Evolutionary conservation across 2,888 invertebrate species (phyloP), one percentile per base, ranked within the genome.

Genomic region (Liopterus haemorrhoidalis): DNA sequence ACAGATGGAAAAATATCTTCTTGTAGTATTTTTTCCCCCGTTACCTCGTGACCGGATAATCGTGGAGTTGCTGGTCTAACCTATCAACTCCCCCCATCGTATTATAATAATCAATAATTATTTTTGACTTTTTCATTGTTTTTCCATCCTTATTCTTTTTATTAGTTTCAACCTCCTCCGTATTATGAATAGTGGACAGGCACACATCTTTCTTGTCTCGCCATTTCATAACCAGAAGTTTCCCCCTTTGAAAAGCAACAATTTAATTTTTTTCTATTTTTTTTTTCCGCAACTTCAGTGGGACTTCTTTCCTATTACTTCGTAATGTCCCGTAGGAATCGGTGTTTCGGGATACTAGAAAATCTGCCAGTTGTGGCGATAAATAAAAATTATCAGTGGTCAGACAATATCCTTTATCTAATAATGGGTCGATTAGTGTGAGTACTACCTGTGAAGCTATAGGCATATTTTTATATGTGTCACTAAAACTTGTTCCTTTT

Each of bases 361-460:
- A 24, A 20, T 50, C 35, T 18, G 48, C 45, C 27, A 50, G 33
- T 21, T 49, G 21, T 11, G 48, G 45, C 9, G 53, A 54, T 12
- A 46, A 50, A 27, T 54, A 53, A 45, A 49, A 54, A 44, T 52
- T 55, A 35, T 53, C 50, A 11, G 39, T 52, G 11, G 49, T 53
- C 11, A 55, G 47, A 27, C 52, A 54, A 35, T 55, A 49, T 2
- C 54, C 54, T 24, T 52, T 51, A 30, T 54, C 46, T 22, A 54
- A 41, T 19, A 56, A 33, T 11, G 46, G 47, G 42, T 49, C 46
- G 44, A 55, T 55, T 35, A 55, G 39, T 15, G 11, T 22, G 46
- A 53, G 45, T 15, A 55, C 52, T 12, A 54, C 39, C 46, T 51
- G 50, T n/a, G 49, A 46, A 22, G 47, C 43, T 12, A 51, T 41